These are phyloP conservation scores for Phallusia fumigata DNA, from an alignment of 23 tunicate genomes.

Conservation along the genomic window DNA sequence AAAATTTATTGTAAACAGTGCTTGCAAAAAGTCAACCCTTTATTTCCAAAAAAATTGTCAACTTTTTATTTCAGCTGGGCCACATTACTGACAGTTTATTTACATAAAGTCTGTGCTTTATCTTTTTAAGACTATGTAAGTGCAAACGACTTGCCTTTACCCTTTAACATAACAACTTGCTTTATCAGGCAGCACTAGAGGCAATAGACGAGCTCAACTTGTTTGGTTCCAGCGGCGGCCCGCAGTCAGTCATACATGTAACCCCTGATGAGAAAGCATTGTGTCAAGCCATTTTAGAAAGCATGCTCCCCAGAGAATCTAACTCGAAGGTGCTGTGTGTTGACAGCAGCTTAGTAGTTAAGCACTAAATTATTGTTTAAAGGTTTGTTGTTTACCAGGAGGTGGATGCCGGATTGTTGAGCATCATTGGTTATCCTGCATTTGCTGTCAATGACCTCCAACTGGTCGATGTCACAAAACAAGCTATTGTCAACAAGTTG, in stretches of 20 bases:
- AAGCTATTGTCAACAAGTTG: constrained; percentile 66
- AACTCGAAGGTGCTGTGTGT: constrained; percentile 67
- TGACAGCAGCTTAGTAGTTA: background rate
- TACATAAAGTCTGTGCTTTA: background rate
- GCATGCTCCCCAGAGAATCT: constrained; percentile 97
- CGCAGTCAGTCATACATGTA: constrained; percentile 90
- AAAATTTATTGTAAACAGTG: too few species aligned
- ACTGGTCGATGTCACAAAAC: constrained; percentile 58
- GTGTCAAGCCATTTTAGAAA: constrained; percentile 78
- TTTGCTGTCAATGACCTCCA: constrained; percentile 87
- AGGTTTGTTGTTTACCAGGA: constrained; percentile 47
- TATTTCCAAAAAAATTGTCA: too few species aligned
- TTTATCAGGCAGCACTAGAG: constrained; percentile 87
- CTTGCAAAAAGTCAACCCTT: too few species aligned
- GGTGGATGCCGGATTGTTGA: constrained; percentile 88
- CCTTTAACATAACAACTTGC: too few species aligned
- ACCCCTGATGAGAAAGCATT: constrained; percentile 98
- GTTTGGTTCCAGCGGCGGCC: constrained; percentile 92
- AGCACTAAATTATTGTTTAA: background rate
- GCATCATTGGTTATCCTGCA: constrained; percentile 93
- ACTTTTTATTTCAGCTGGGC: too few species aligned
- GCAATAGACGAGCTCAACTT: constrained; percentile 94
- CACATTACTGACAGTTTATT: background rate
- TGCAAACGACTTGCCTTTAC: too few species aligned
- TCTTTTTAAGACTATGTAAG: too few species aligned